A percentile compares a stretch with the other conserved stretches of the same genome.
phyloP scores from a whole-genome alignment of 2,113 vertebrate species.

The Sinocyclocheilus maitianheensis region DNA sequence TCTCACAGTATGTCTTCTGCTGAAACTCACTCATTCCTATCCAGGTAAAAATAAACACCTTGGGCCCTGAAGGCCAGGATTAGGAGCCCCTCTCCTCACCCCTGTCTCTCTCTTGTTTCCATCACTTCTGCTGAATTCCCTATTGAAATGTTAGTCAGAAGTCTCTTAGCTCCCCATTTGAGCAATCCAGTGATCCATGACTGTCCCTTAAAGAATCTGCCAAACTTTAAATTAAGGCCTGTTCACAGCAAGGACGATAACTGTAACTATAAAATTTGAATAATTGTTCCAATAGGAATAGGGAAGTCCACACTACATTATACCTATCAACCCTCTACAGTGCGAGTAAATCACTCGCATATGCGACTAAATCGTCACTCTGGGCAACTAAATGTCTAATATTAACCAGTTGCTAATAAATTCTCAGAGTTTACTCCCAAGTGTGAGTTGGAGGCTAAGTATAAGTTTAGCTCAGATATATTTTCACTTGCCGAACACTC shows the following conservation, averaged over 20 bases:
- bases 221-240: neutral
- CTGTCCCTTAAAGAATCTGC: neutral
- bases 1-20: slow-evolving; percentile 54
- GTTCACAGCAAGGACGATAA: neutral
- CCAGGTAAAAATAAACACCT: slow-evolving; percentile 69
- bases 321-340: no score
- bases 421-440: no score
- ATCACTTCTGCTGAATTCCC: neutral
- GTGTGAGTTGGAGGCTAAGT: no score
- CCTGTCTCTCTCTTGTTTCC: neutral
- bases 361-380: no score
- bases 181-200: neutral
- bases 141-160: neutral
- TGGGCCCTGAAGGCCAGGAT: slow-evolving; percentile 70
- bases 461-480: no score
- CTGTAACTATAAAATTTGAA: neutral
- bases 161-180: neutral
- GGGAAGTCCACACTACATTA: no score
- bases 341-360: no score
- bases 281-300: neutral
- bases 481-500: no score
- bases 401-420: no score
- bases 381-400: no score
- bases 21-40: slow-evolving; percentile 65
- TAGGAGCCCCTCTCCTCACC: slow-evolving; percentile 57